Conservation (phyloP, 1,140 invertebrate species). For the Episyrphus balteatus region DNA sequence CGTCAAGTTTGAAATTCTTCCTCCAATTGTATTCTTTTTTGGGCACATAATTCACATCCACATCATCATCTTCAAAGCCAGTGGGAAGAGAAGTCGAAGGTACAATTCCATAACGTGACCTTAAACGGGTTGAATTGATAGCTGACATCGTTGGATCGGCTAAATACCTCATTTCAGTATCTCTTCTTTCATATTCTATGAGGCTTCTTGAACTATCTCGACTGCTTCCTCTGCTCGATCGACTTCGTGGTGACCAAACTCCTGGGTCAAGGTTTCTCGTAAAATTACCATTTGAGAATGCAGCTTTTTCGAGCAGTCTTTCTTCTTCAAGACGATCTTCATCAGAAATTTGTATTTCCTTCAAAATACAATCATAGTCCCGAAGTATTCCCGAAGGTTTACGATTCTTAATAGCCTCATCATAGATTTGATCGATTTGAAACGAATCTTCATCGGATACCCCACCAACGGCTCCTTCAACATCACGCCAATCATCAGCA, state of each 20-base stretch:
- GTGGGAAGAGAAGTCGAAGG: conserved; percentile 15
- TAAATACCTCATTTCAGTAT: conserved; percentile 24
- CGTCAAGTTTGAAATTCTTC: conserved; percentile 32
- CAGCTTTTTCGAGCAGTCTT: background rate
- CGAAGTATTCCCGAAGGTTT: conserved; percentile 29
- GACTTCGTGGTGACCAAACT: conserved; percentile 2
- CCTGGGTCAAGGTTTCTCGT: background rate
- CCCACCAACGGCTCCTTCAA: conserved; percentile 26
- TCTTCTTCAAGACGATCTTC: background rate
- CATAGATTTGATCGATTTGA: conserved; percentile 32
- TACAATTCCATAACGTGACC: conserved; percentile 28
- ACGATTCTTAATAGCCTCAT: conserved; percentile 28
- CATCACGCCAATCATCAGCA: conserved; percentile 29
- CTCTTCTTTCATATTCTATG: conserved; percentile 17
- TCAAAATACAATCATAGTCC: conserved; percentile 27
- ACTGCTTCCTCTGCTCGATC: conserved; percentile 7
- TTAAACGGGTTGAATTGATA: conserved; percentile 21
- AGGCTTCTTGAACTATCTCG: conserved; percentile 13
- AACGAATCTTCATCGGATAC: conserved; percentile 27
- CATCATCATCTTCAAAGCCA: conserved; percentile 13
- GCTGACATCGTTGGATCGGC: conserved; percentile 24
- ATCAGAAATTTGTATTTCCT: conserved; percentile 14
- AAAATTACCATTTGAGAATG: background rate
- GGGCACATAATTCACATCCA: conserved; percentile 29
- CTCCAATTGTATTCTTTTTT: conserved; percentile 33